Percentiles rank a stretch among this genome's conserved stretches.
Evolutionary conservation across 2,888 invertebrate genomes (phyloP).

Genomic region (Nymphalis polychloros): DNA sequence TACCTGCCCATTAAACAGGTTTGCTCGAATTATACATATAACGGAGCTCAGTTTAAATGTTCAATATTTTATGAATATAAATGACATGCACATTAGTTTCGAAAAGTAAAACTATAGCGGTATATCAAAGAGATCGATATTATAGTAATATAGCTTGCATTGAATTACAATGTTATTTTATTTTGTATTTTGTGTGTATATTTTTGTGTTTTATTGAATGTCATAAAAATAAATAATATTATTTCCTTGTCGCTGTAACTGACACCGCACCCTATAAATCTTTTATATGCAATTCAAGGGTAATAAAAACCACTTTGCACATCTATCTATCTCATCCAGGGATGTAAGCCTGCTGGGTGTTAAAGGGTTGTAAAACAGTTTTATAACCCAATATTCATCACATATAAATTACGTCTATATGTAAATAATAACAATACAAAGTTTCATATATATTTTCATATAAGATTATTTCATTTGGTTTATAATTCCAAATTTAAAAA

Average conservation of each 20-base stretch:
- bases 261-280: constrained; percentile 22
- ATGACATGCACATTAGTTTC: no score
- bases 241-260: constrained; percentile 12
- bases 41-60: no score
- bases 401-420: constrained; percentile 9
- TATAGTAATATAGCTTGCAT: no score
- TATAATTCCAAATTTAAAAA: no score
- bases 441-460: neutral
- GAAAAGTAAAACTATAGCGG: no score
- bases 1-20: no score
- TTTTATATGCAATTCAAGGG: constrained; percentile 46
- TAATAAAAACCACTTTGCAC: constrained; percentile 43
- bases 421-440: neutral
- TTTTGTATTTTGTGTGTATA: neutral
- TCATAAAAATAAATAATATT: neutral
- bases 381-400: constrained; percentile 29
- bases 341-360: constrained; percentile 30
- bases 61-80: no score
- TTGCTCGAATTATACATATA: no score
- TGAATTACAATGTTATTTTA: no score
- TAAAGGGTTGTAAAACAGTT: constrained; percentile 27
- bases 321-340: constrained; percentile 39
- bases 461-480: neutral
- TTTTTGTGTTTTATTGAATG: neutral
- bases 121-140: no score